Conservation (phyloP, 2,113 vertebrate genomes). For the Nothocercus nigrocapillus region DNA sequence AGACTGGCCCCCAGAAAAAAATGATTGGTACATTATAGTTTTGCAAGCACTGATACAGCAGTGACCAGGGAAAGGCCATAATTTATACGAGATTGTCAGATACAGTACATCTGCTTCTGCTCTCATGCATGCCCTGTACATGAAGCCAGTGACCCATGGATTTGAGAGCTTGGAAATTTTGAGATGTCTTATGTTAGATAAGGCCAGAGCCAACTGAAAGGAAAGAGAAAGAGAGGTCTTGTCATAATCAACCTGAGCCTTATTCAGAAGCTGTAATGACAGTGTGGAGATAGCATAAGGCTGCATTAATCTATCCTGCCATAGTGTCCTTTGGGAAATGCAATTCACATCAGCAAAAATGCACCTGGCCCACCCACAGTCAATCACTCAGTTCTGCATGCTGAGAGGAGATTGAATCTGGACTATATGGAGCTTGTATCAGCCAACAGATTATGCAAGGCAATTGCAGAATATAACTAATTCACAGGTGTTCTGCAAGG, state of each 20-base stretch:
- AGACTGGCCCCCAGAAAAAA: not conserved
- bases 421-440: not conserved
- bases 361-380: not conserved
- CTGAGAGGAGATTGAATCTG: not conserved
- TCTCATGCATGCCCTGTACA: accelerated
- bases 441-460: not conserved
- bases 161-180: not conserved
- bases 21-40: not conserved
- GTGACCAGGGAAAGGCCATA: not conserved
- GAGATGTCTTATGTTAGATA: not conserved
- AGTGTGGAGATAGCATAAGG: not conserved
- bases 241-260: not conserved
- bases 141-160: not conserved
- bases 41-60: not conserved
- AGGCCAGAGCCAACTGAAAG: not conserved
- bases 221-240: not conserved
- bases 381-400: not conserved
- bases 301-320: not conserved
- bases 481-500: not conserved
- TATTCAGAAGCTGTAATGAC: not conserved
- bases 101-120: not conserved
- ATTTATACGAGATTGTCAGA: not conserved
- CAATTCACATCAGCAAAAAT: not conserved
- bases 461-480: not conserved
- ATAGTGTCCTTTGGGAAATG: not conserved